Conservation (phyloP, 2,888 invertebrate species). For the Zonitis immaculata region DNA sequence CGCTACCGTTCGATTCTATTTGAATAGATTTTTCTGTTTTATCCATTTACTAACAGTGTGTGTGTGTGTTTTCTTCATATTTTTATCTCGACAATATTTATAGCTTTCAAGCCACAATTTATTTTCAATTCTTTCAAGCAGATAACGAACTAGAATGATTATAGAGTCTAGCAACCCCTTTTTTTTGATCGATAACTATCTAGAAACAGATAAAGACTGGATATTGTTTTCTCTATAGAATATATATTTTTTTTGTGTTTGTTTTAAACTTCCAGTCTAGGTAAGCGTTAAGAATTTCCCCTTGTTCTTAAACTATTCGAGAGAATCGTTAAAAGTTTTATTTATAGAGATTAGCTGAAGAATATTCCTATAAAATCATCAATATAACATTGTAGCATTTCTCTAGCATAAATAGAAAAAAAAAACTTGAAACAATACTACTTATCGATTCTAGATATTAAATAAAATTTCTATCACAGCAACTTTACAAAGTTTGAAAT, state of each 20-base stretch:
- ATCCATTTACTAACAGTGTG: neutral
- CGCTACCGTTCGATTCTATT: neutral
- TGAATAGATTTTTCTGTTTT: neutral
- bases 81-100: constrained; percentile 1
- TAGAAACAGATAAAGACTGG: neutral
- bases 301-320: neutral
- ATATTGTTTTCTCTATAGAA: neutral
- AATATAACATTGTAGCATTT: too few relatives aligned
- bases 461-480: too few relatives aligned
- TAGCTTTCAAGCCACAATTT: neutral
- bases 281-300: neutral
- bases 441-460: too few relatives aligned
- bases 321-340: neutral
- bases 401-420: too few relatives aligned
- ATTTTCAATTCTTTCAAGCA: neutral
- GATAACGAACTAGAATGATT: neutral
- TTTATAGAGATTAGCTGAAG: neutral
- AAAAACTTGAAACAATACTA: too few relatives aligned
- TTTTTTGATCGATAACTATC: neutral
- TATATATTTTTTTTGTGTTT: too few relatives aligned
- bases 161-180: neutral
- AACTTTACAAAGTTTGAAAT: too few relatives aligned
- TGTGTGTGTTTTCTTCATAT: neutral
- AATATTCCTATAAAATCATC: too few relatives aligned
- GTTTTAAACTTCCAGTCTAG: neutral